Evolutionary conservation across 1,140 invertebrate species (phyloP).

Genomic region (Drosophila nebulosa): DNA sequence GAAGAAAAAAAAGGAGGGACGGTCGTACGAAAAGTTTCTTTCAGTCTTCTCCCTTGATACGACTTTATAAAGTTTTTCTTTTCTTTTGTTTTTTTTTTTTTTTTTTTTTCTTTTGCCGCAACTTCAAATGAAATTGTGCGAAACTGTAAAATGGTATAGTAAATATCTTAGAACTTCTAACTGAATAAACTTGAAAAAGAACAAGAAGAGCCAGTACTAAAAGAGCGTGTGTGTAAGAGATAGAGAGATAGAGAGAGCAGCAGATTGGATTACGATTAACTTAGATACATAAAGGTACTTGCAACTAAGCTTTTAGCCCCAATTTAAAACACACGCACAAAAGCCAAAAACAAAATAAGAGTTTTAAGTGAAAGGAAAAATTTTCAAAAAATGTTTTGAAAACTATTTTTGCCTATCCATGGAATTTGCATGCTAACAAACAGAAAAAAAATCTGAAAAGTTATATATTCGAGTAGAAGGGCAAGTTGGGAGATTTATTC

Average conservation of each 20-base stretch:
- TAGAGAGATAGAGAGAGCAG: no score
- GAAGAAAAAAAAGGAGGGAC: neutral
- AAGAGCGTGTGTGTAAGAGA: neutral
- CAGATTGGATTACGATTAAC: constrained; percentile 1
- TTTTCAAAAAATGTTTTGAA: no score
- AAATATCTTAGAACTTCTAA: constrained; percentile 50
- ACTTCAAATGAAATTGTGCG: constrained; percentile 50
- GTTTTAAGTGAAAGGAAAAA: no score
- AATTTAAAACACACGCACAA: no score
- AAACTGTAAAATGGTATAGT: constrained; percentile 56
- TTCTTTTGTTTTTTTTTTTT: constrained; percentile 4
- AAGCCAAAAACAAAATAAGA: no score
- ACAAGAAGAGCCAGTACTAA: constrained; percentile 5
- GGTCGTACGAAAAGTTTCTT: constrained; percentile 43
- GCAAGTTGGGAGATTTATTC: constrained; percentile 18
- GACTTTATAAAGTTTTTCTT: constrained; percentile 12
- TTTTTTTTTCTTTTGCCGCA: constrained; percentile 37
- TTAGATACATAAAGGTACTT: neutral
- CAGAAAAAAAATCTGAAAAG: neutral
- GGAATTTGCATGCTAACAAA: neutral
- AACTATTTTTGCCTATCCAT: no score
- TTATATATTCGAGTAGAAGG: no score
- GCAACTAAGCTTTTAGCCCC: neutral
- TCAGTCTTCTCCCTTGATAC: constrained; percentile 27
- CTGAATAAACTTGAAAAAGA: constrained; percentile 52